Evolutionary conservation across 1,140 invertebrate species (phyloP), one percentile per base, ranked within the genome.

Genomic region (Armadillidium nasatum): DNA sequence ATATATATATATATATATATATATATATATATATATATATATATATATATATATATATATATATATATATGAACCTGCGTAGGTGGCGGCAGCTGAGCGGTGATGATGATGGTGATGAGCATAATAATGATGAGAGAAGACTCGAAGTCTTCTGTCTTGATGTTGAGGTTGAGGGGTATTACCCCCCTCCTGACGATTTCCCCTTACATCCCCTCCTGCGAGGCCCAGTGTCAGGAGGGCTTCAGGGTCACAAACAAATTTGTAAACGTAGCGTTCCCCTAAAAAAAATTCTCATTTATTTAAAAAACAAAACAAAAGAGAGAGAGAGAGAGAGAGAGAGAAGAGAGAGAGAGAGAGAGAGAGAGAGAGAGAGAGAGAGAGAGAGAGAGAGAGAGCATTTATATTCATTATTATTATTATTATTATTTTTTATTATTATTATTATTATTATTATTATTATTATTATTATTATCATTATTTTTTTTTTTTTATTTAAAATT

Each of bases 261-360:
- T 95, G 85, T 97, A 97, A 11, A 97, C 95, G 86, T 97, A 97
- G 79, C 95, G 88, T 84, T 97, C 94, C 0, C 95, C 94, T 88
- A 88, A n/a, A 13, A 23, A 3, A 22, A 54, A 19, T 10, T 10
- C 7, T 70, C 15, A 50, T 15, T 50, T 15, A 50, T 50, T 50
- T 15, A 10, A 50, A 50, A n/a, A n/a, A n/a, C n/a, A n/a, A n/a
- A n/a, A n/a, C n/a, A n/a, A n/a, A n/a, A 33, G 1, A 33, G 33
- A 33, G 33, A 33, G 33, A 33, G 33, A 33, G 33, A 33, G 33
- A 33, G 33, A 33, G 33, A 33, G 6, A 6, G 33, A 33, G 6
- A 33, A 33, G 1, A 33, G 33, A 33, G 33, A 33, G 33, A 33
- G 33, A 33, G 33, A 33, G 33, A 33, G 33, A 33, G 33, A 33